Base-by-base conservation (phyloP, 2,797 vertebrate species). In the Pangasius larnaudii region DNA sequence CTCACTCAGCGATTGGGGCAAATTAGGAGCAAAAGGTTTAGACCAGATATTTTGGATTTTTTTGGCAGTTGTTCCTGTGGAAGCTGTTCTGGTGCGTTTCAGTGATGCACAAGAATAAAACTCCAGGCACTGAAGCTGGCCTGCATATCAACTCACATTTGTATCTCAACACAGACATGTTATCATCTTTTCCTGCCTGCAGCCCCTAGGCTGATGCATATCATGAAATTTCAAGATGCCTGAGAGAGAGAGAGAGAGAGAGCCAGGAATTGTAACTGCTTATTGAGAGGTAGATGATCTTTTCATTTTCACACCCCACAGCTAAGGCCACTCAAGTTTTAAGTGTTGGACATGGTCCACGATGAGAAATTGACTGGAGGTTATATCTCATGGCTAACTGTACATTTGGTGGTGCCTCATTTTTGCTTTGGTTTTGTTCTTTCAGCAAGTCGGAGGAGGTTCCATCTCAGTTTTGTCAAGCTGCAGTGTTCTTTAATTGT, bases 191-290 rank as follows among this genome's bases (percentile, higher is more conserved):
- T 56, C n/a, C 65, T 77, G 33, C n/a, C 53, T 77, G 63, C 56
- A 56, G 30, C 61, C 61, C 81, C 63, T 79, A 27, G 9, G 49
- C 65, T 84, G 65, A 56, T 84, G 36, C 56, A 46, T 77, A 84
- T 78, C 88, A 84, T 86, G 79, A 87, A 58, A 80, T 87, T 89
- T 72, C 80, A 87, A 80, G 85, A 53, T 77, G 72, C 22, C 72
- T 78, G 61, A 87, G 36, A 36, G 36, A 36, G 61, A 87, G 14
- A 84, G 56, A 69, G 56, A 84, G 56, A 59, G 56, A 84, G 84
- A 84, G 51, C 74, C 74, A 87, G 63, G 72, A 85, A 80, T 71
- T 72, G 58, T 85, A 46, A 42, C 69, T 84, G 36, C 63, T 67
- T 77, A 75, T 56, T 72, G 61, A 63, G 81, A 84, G 81, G 49